Evolutionary conservation across 1,140 invertebrate genomes (phyloP).

Genomic region (Trichomalopsis sarcophagae): DNA sequence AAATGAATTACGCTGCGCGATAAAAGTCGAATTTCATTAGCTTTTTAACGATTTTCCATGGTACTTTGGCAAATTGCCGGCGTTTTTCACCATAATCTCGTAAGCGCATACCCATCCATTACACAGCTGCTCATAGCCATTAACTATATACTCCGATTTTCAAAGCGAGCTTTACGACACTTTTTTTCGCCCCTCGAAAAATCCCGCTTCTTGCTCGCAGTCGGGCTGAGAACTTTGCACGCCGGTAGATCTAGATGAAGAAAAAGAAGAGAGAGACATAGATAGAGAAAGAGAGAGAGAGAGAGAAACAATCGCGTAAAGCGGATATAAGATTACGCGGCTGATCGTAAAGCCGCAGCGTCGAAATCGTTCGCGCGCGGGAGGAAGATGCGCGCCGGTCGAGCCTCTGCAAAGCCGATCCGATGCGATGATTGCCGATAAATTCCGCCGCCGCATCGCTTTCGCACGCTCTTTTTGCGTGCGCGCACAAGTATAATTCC

Average conservation of each 20-base stretch:
- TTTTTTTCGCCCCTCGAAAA: too few relatives aligned
- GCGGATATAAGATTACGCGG: background rate
- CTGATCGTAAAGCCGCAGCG: conserved; percentile 6
- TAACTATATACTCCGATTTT: background rate
- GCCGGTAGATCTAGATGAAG: too few relatives aligned
- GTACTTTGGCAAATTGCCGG: background rate
- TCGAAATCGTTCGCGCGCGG: background rate
- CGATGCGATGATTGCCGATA: conserved; percentile 15
- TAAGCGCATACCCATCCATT: background rate
- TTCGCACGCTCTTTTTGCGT: background rate
- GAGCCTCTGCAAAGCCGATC: conserved; percentile 2
- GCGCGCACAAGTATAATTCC: conserved; percentile 10
- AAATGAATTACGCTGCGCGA: background rate
- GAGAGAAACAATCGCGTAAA: background rate
- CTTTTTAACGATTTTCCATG: background rate
- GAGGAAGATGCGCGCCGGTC: background rate
- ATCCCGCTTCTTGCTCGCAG: too few relatives aligned
- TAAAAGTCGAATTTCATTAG: background rate
- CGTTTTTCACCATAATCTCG: background rate
- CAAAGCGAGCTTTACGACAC: background rate
- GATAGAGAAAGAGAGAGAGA: background rate
- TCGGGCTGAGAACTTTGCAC: too few relatives aligned
- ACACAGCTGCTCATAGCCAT: background rate
- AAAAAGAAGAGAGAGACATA: background rate
- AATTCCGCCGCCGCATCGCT: conserved; percentile 11